Percentiles rank a stretch among this genome's conserved stretches.
Evolutionary conservation across 1,140 invertebrate genomes (phyloP).

Genomic region (Drosophila paulistorum): DNA sequence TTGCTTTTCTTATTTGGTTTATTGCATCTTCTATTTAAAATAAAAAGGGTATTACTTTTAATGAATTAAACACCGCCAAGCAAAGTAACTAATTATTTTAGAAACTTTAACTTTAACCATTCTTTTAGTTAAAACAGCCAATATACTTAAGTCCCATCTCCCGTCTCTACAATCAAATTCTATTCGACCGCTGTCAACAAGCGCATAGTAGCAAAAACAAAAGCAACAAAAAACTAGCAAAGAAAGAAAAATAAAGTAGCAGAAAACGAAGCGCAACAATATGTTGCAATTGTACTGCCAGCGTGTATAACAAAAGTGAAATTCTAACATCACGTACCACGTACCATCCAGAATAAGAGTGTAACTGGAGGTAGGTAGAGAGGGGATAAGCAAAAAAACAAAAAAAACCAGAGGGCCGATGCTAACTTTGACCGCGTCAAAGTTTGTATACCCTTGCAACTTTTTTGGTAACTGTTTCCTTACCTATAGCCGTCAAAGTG

Average conservation of each 20-base stretch:
- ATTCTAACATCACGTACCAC: conserved; percentile 63
- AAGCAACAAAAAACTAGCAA: conserved; percentile 33
- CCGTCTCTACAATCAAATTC: conserved; percentile 33
- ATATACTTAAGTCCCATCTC: conserved; percentile 3
- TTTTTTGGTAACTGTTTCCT: too few relatives aligned
- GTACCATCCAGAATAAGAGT: conserved; percentile 19
- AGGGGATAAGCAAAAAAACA: not conserved
- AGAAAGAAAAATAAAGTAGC: conserved; percentile 11
- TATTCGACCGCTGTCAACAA: conserved; percentile 57
- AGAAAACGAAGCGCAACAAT: conserved; percentile 59
- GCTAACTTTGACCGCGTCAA: too few relatives aligned
- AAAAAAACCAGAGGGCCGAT: too few relatives aligned
- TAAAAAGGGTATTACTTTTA: not conserved
- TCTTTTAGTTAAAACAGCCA: conserved; percentile 5
- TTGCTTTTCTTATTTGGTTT: too few relatives aligned
- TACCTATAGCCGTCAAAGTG: too few relatives aligned
- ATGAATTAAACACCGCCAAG: not conserved
- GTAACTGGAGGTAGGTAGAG: conserved; percentile 24
- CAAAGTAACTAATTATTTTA: not conserved
- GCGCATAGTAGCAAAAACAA: conserved; percentile 40
- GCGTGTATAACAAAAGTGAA: conserved; percentile 61
- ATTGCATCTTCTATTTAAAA: too few relatives aligned
- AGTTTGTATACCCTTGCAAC: too few relatives aligned
- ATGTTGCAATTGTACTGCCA: conserved; percentile 64
- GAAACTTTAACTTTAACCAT: not conserved